Evolutionary conservation across 2,113 vertebrate species (phyloP), one percentile per base, ranked within the genome.

Genomic region (Mirounga angustirostris): DNA sequence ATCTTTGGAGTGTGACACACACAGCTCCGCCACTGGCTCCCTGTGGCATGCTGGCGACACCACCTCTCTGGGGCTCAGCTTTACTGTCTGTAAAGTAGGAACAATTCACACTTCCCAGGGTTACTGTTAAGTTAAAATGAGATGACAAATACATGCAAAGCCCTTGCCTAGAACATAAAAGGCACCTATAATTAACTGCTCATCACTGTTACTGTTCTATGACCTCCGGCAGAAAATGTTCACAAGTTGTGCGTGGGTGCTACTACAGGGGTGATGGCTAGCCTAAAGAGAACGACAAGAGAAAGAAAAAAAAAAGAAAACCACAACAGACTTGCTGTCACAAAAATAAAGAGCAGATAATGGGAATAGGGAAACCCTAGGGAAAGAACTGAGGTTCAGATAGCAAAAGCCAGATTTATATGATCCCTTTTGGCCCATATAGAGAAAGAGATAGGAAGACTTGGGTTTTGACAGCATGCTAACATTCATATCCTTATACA

Each of bases 51-150:
- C 3, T 14, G 58, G 59, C 30, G 28, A 65, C 22, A 84, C n/a
- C 79, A 82, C 16, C 12, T 94, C 59, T 80, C 40, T 61, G 56
- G 43, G 74, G 12, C 40, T 94, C 30, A 52, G 54, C 89, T 89
- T 83, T 63, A 61, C 63, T 83, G 65, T 26, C 22, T 73, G 22
- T 74, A 83, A 83, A 95, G 46, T n/a, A 73, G 33, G 14, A 89
- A 95, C 40, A 79, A 69, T 69, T 59, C 40, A 40, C 58, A 30
- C 80, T 79, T 69, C 12, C 26, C 59, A 95, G 56, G 74, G 30
- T 85, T 33, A 85, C 43, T 65, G 33, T 65, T 50, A 85, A 71
- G 65, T 81, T 73, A 89, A 84, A 83, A 83, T 95, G 59, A 90
- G n/a, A 8, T 80, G 61, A 71, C 56, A 94, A 73, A 76, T 74